These are phyloP conservation scores for Horisme vitalbata DNA, from an alignment of 2,888 invertebrate genomes.

Conservation along the genomic window DNA sequence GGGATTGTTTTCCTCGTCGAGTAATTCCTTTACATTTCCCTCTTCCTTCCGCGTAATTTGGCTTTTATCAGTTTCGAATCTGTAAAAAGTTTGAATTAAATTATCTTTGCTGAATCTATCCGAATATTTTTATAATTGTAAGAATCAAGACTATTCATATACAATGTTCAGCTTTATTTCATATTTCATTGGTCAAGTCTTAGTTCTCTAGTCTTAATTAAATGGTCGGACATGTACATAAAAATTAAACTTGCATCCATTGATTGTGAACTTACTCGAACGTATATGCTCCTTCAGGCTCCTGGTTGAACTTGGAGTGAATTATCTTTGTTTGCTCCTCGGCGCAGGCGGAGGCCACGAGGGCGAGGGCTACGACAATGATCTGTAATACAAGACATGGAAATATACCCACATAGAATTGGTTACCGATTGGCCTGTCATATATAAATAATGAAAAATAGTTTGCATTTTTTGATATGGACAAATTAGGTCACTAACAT, in stretches of 20 bases:
- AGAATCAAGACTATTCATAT: no score
- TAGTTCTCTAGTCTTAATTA: no score
- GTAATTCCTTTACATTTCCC: slow-evolving; percentile 57
- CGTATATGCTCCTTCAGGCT: slow-evolving; percentile 9
- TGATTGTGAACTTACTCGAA: slow-evolving; percentile 4
- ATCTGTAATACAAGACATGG: no score
- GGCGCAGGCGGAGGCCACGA: slow-evolving; percentile 32
- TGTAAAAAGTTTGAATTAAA: slow-evolving; percentile 1
- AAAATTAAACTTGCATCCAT: background rate
- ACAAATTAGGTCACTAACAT: no score
- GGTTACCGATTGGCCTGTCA: no score
- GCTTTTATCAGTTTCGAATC: slow-evolving; percentile 82
- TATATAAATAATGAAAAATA: no score
- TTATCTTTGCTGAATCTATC: background rate
- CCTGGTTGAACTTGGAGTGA: slow-evolving; percentile 7
- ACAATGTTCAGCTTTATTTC: no score
- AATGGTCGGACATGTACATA: no score
- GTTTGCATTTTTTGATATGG: no score
- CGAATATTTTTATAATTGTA: no score
- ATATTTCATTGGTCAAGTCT: no score
- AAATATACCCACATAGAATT: no score
- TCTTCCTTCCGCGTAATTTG: slow-evolving; percentile 75
- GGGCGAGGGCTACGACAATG: slow-evolving; percentile 30
- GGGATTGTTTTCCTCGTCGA: slow-evolving; percentile 83
- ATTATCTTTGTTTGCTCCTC: slow-evolving; percentile 9